Percentiles rank a stretch among this genome's conserved stretches.
phyloP scores from a whole-genome alignment of 1,140 invertebrate species.

The Drosophila equinoxialis region DNA sequence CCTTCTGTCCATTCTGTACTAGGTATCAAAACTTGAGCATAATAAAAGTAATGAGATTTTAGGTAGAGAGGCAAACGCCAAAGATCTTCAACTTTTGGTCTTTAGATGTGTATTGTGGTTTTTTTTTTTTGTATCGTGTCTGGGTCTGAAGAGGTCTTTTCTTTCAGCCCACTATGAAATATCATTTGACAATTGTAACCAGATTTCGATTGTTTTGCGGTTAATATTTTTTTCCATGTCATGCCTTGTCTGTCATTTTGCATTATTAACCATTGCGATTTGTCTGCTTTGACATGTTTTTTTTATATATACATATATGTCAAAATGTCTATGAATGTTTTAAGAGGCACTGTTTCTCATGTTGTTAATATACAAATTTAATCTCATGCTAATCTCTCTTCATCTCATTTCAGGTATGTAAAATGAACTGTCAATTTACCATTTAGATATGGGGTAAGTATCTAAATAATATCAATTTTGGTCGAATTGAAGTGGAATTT shows the following conservation, averaged over 20 bases:
- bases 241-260: slow-evolving; percentile 56
- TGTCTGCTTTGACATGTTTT: slow-evolving; percentile 45
- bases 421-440: background rate
- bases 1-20: background rate
- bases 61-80: slow-evolving; percentile 40
- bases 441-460: slow-evolving; percentile 11
- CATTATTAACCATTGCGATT: slow-evolving; percentile 51
- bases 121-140: slow-evolving; percentile 5
- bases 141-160: background rate
- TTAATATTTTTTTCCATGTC: slow-evolving; percentile 35
- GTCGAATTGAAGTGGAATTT: no score
- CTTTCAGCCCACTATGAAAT: slow-evolving; percentile 37
- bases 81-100: slow-evolving; percentile 5
- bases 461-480: background rate
- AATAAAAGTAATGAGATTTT: slow-evolving; percentile 30
- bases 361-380: background rate
- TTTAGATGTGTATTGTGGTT: background rate
- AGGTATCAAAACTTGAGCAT: slow-evolving; percentile 10
- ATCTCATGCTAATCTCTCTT: background rate
- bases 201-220: slow-evolving; percentile 23
- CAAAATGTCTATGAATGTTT: slow-evolving; percentile 25
- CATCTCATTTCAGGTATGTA: slow-evolving; percentile 39
- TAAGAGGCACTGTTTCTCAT: slow-evolving; percentile 16
- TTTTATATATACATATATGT: slow-evolving; percentile 13
- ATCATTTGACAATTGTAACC: slow-evolving; percentile 29